A percentile compares a stretch with the other conserved stretches of the same genome.
Evolutionary conservation across 2,113 vertebrate species (phyloP).

Genomic region (Plecturocebus donacophilus): DNA sequence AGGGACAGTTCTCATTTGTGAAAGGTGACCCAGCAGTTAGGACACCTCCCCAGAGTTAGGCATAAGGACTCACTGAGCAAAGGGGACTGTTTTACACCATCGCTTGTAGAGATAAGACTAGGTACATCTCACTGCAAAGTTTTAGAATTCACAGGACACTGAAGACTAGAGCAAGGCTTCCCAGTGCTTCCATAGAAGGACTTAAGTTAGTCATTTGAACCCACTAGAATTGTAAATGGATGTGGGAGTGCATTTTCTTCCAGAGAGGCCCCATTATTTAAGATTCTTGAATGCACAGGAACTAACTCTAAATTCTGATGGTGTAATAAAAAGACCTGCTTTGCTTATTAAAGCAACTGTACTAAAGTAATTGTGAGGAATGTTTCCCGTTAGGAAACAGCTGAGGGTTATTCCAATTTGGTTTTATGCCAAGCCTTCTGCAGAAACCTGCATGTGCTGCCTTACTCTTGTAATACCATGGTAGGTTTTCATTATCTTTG

Average conservation of each 20-base stretch:
- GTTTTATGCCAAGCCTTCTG: slow-evolving; percentile 15
- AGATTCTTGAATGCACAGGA: slow-evolving; percentile 47
- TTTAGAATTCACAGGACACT: background rate
- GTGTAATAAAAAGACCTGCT: background rate
- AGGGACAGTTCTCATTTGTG: background rate
- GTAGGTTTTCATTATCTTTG: slow-evolving; percentile 58
- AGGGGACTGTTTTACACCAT: background rate
- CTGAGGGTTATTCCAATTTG: slow-evolving; percentile 43
- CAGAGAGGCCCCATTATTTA: background rate
- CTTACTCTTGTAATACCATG: slow-evolving; percentile 42
- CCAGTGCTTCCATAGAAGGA: background rate
- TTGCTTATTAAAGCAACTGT: slow-evolving; percentile 28
- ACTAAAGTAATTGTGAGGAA: background rate
- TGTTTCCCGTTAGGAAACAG: slow-evolving; percentile 29
- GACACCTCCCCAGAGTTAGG: background rate
- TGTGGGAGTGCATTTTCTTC: background rate
- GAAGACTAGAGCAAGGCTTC: background rate
- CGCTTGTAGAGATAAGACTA: background rate
- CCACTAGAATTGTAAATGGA: background rate
- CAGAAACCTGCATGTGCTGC: background rate
- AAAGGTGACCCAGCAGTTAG: background rate
- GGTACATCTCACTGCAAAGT: background rate
- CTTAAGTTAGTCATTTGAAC: background rate
- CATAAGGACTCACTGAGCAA: background rate
- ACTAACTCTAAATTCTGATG: slow-evolving; percentile 19